Conservation (phyloP, 1,140 invertebrate species). For the Cydia strobilella region DNA sequence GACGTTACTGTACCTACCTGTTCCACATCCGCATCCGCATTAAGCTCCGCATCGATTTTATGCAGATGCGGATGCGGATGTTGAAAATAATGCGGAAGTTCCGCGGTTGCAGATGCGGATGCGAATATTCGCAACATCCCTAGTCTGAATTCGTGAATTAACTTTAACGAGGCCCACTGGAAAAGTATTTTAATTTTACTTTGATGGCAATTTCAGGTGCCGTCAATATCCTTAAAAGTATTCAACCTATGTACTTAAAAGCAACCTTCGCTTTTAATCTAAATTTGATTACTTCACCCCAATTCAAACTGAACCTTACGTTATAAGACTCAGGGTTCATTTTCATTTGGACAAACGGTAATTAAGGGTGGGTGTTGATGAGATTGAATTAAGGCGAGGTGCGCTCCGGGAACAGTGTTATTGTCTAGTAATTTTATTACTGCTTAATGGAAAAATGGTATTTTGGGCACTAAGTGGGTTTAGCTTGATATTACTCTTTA, state of each 20-base stretch:
- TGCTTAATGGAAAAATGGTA: neutral
- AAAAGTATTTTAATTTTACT: too few species aligned
- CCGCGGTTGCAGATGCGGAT: too few species aligned
- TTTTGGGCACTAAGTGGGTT: conserved; percentile 1
- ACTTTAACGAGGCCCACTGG: too few species aligned
- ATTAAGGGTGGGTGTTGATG: conserved; percentile 14
- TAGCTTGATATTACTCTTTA: conserved; percentile 1
- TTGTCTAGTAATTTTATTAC: conserved; percentile 24
- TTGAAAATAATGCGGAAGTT: too few species aligned
- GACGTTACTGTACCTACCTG: too few species aligned
- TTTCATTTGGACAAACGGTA: neutral
- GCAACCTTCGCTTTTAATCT: neutral
- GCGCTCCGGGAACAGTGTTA: neutral
- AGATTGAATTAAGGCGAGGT: conserved; percentile 26
- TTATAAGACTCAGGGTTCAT: neutral
- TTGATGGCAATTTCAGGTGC: neutral
- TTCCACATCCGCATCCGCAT: too few species aligned
- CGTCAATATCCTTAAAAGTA: conserved; percentile 4
- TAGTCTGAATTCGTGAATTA: too few species aligned
- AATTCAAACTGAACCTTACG: neutral
- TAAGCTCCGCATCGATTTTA: too few species aligned
- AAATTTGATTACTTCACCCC: neutral
- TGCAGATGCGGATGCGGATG: too few species aligned
- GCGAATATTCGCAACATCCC: too few species aligned
- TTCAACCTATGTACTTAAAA: neutral